Percentiles rank a stretch among this genome's conserved stretches.
phyloP scores from a whole-genome alignment of 2,113 vertebrate species.

The Phyllostomus discolor region DNA sequence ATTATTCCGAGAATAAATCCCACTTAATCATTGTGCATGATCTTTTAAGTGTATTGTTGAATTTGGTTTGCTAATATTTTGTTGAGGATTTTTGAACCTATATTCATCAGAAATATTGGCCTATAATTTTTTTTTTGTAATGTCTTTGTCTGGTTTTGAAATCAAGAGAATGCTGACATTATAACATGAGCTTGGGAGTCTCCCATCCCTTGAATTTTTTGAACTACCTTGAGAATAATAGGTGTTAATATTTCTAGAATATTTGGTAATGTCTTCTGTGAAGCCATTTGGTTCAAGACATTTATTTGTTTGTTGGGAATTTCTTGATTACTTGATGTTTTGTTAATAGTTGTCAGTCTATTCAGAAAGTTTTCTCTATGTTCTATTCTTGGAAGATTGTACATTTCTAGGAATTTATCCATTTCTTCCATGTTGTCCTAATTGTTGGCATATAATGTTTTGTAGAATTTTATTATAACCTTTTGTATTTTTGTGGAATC shows the following conservation, averaged over 20 bases:
- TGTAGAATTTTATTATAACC: too few species aligned
- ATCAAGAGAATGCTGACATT: neutral
- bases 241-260: neutral
- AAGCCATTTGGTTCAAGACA: neutral
- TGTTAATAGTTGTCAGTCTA: neutral
- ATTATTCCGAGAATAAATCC: neutral
- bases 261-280: neutral
- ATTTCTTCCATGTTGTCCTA: too few species aligned
- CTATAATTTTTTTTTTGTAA: too few species aligned
- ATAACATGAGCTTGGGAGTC: neutral
- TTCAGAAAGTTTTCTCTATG: too few species aligned
- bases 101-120: too few species aligned
- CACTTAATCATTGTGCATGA: neutral
- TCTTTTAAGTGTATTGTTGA: neutral
- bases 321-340: neutral
- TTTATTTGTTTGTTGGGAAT: neutral
- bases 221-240: neutral
- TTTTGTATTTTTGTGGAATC: too few species aligned
- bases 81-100: neutral
- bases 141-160: neutral
- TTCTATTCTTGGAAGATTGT: too few species aligned
- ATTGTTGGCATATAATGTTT: too few species aligned
- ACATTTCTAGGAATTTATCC: too few species aligned
- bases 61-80: neutral
- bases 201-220: neutral